Evolutionary conservation across 1,140 invertebrate species (phyloP), one percentile per base, ranked within the genome.

Genomic region (Drosophila asahinai): DNA sequence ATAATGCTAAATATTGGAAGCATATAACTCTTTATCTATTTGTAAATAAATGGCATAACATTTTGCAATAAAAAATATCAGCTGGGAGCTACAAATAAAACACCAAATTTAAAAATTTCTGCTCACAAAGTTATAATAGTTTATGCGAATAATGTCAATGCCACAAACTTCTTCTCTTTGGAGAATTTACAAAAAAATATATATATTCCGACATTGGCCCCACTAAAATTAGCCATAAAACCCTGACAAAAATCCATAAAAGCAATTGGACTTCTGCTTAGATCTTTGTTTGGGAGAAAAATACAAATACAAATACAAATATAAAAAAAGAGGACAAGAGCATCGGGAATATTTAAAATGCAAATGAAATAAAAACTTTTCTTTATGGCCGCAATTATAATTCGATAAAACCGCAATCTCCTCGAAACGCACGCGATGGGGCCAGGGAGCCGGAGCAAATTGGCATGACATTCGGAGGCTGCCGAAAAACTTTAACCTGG

Each of bases 401-500:
- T 77, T 77, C 43, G 72, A 73, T 73, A 73, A 73, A 73, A 55
- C 68, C 68, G 67, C 70, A 73, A 73, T 73, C 45, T 73, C 42
- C 30, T 60, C 8, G 45, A 11, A 73, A 42, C 36, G 70, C 70
- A 73, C 45, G 45, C 67, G 30, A 47, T 72, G 66, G 25, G 51
- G 12, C 25, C 25, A 33, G 27, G 47, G 65, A 49, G 17, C 27
- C 17, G 51, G 45, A 30, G 62, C 49, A 79, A 84, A 64, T 74
- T 81, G 83, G 79, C 64, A 60, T 86, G 64, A 77, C 70, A 81
- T 71, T 70, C 49, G 42, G 30, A 51, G 27, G 49, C n/a, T 33
- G 19, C 38, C 59, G 17, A 48, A 76, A 76, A 76, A 68, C 78
- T 86, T 84, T 74, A 81, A 84, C 67, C 64, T 75, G 66, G 49